Base-by-base conservation (phyloP, 2,888 invertebrate genomes). In the Acanthosepion pharaonis region DNA sequence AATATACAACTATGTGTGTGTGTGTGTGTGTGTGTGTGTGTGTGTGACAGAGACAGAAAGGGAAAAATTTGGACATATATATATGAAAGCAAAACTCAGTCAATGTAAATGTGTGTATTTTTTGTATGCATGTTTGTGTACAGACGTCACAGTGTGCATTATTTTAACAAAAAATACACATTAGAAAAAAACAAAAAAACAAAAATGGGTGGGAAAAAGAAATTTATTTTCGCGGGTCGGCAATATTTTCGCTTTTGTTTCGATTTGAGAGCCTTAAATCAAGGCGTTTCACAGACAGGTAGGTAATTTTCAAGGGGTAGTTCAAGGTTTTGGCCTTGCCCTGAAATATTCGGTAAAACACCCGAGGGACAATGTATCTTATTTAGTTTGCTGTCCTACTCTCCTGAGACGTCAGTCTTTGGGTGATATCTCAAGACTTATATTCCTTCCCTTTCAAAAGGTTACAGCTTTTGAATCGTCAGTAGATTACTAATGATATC, bases 151-250 rank as follows among this genome's bases (percentile, higher is more conserved):
- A n/a, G n/a, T 78, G n/a, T 11, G n/a, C n/a, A 78, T 78, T 78
- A 78, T 78, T 78, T 78, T 78, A n/a, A n/a, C 78, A n/a, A n/a
- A n/a, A 78, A n/a, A 78, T n/a, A 78, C n/a, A n/a, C 3, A 78
- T n/a, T 8, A 15, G 5, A 2, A 28, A 28, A 15, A 78, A 1
- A 78, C n/a, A 78, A 11, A n/a, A 15, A 3, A n/a, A 15, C 1
- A 78, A 28, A n/a, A n/a, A 78, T 78, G 78, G 78, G 78, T 78
- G 78, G n/a, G n/a, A 33, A 78, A 78, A 78, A 78, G n/a, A 78
- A 78, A 78, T 78, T 78, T 78, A 78, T 78, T 78, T 78, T 78
- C 78, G n/a, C n/a, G n/a, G 78, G n/a, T n/a, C 78, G 78, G n/a
- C 4, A 78, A 78, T 78, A 78, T 78, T 78, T n/a, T 78, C n/a